These are phyloP conservation scores for Tupaia chinensis DNA, from an alignment of 2,113 vertebrate genomes.

Conservation along the genomic window DNA sequence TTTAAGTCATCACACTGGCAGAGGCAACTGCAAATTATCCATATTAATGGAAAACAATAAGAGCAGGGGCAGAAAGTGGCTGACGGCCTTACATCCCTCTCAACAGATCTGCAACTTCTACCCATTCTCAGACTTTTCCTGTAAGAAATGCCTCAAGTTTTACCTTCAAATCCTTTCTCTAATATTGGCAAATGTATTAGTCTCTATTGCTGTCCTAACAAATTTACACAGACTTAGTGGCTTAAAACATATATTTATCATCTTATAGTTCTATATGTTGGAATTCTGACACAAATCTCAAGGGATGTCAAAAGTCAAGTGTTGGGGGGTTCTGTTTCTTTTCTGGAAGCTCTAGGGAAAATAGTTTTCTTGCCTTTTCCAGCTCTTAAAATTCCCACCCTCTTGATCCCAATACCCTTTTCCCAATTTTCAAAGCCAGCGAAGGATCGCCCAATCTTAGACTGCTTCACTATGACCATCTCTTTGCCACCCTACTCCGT, in stretches of 20 bases:
- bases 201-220: neutral
- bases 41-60: neutral
- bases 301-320: neutral
- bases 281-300: neutral
- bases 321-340: neutral
- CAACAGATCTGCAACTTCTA: neutral
- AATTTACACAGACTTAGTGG: neutral
- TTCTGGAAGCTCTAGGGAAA: neutral
- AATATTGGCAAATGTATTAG: neutral
- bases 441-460: neutral
- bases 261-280: neutral
- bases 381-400: neutral
- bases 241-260: slow-evolving; percentile 20
- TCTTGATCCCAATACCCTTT: neutral
- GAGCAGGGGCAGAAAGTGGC: neutral
- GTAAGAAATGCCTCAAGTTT: neutral
- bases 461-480: neutral
- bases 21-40: neutral
- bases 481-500: neutral
- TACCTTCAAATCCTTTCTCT: neutral
- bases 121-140: neutral
- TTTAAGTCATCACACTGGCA: neutral
- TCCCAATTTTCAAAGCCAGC: neutral
- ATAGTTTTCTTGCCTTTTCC: neutral
- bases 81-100: neutral